Base-by-base conservation (phyloP, 2,888 invertebrate genomes). In the Sycophila texana region DNA sequence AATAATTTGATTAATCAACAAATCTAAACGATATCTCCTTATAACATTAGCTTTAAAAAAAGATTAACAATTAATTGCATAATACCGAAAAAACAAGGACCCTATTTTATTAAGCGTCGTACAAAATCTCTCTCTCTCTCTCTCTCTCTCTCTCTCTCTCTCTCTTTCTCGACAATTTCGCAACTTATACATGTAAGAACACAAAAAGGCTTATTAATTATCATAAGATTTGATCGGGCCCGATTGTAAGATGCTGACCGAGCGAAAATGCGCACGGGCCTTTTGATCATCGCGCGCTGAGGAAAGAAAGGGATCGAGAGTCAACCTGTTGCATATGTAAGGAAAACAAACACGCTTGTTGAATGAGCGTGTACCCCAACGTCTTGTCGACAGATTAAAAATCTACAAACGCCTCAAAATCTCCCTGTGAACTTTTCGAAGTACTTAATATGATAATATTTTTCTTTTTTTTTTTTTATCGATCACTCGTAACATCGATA, bases 241-340 rank as follows among this genome's bases (percentile, higher is more conserved):
- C 77, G 71, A 74, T 74, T 66, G 47, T 57, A 58, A 18, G 55
- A 79, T 77, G 81, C 80, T 84, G 82, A 83, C 81, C 81, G 82
- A 82, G 82, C 82, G 73, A 83, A 82, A 82, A 83, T 80, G 67
- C 67, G 16, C 79, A 83, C 83, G 82, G 39, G 39, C 10, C 39
- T 39, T 39, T 39, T 39, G 39, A 39, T 39, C 39, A 81, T 83
- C 73, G 73, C 72, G 63, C 72, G 76, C 68, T 65, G 72, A 5
- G 71, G 39, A 61, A 22, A 30, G 61, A 30, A 39, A n/a, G 61
- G 18, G 63, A 47, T 63, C 51, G 58, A 70, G 58, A 70, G 30
- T 47, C 22, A 58, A 70, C 20, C n/a, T 12, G 70, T 10, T 53
- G 53, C n/a, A 53, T 53, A 53, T 53, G 53, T 61, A 30, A 10